Evolutionary conservation across 2,888 invertebrate species (phyloP), one percentile per base, ranked within the genome.

Genomic region (Polydrusus pterygomalis): DNA sequence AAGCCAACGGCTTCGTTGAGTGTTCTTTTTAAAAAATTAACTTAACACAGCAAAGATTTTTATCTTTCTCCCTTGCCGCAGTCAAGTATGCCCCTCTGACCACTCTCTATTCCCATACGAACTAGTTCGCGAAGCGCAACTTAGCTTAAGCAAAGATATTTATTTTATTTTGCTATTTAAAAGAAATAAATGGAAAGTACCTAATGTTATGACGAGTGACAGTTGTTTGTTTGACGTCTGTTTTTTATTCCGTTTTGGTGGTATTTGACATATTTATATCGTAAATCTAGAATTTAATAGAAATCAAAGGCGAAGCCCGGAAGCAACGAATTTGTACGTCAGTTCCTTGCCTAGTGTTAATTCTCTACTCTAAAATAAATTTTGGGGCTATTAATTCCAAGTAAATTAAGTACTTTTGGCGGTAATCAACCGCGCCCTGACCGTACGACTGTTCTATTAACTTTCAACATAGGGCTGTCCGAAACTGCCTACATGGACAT

Each of bases 401-500:
- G 58, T 17, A n/a, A n/a, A 38, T 38, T 17, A 6, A 60, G 54
- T 30, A 25, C 38, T 40, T n/a, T 60, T 40, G n/a, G 58, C 58
- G 58, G 58, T 9, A 1, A 15, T 11, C 9, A 60, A 38, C 58
- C 58, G 58, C 58, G 11, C 58, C 58, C 58, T 38, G 17, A 60
- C 34, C 17, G 10, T 38, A 11, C n/a, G 38, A 15, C 38, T 7
- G n/a, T 38, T 65, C 34, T 10, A 38, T 13, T 1, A 70, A 67
- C 15, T 65, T 69, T 76, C 92, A 94, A 91, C 93, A 94, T 95
- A 94, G 94, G 94, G 92, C 93, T 95, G 89, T 94, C 95, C 89
- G 94, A 95, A 88, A 95, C 94, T 86, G 95, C 95, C 90, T 93
- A 95, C 89, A 94, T 96, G 93, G 95, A 95, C 90, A 95, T 96